Evolutionary conservation across 1,140 invertebrate species (phyloP).

Genomic region (Drosophila lacteicornis): DNA sequence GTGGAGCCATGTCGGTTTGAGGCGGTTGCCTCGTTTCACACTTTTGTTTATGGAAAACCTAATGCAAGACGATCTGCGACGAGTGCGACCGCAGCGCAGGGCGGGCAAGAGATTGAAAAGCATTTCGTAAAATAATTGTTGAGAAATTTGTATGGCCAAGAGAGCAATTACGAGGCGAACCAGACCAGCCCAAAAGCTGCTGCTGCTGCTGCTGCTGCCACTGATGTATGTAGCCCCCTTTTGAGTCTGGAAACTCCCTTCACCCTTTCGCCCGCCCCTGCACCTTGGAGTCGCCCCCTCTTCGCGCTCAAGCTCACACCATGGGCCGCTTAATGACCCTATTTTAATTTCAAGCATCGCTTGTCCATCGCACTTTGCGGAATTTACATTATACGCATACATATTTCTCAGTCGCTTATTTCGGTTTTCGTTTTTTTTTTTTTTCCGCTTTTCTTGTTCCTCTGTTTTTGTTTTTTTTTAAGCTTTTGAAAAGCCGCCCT

Average conservation of each 20-base stretch:
- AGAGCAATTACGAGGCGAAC: conserved; percentile 50
- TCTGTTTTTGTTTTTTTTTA: conserved; percentile 26
- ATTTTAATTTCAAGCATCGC: conserved; percentile 81
- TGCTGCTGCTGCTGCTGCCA: background rate
- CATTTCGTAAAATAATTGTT: conserved; percentile 81
- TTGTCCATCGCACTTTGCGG: conserved; percentile 81
- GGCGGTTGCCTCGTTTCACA: conserved; percentile 64
- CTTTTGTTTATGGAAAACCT: conserved; percentile 71
- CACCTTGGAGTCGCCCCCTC: conserved; percentile 17
- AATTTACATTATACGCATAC: conserved; percentile 80
- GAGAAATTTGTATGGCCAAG: conserved; percentile 74
- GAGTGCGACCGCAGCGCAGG: conserved; percentile 5
- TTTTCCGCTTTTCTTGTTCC: conserved; percentile 26
- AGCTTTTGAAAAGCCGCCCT: conserved; percentile 75
- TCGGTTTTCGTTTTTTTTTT: conserved; percentile 35
- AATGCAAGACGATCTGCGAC: conserved; percentile 47
- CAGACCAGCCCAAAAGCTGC: conserved; percentile 34
- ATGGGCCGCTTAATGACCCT: conserved; percentile 77
- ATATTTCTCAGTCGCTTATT: conserved; percentile 58
- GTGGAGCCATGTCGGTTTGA: conserved; percentile 44
- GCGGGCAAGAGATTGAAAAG: conserved; percentile 63
- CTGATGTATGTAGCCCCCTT: background rate
- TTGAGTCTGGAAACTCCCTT: conserved; percentile 5
- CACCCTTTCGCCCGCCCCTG: conserved; percentile 4
- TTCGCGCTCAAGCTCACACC: conserved; percentile 36